Evolutionary conservation across 2,113 vertebrate species (phyloP).

Genomic region (Myrmecophaga tridactyla): DNA sequence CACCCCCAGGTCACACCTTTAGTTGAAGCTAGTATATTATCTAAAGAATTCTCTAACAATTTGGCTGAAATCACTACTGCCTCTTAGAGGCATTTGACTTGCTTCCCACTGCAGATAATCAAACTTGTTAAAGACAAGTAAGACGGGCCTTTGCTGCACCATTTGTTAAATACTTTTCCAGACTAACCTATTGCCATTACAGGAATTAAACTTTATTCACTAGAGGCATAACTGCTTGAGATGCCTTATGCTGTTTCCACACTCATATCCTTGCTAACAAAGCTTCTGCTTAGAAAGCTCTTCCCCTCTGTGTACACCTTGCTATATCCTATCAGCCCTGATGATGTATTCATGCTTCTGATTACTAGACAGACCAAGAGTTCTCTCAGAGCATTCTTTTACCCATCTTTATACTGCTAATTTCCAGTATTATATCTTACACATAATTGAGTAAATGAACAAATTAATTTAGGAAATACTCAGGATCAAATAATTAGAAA

Average conservation of each 20-base stretch:
- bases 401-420: not conserved
- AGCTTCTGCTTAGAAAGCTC: not conserved
- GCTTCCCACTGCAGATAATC: not conserved
- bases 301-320: not conserved
- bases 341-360: not conserved
- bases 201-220: not conserved
- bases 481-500: constrained; percentile 13
- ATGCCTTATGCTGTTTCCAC: not conserved
- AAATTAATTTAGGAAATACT: constrained; percentile 13
- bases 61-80: not conserved
- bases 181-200: not conserved
- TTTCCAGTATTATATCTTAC: not conserved
- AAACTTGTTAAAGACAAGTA: not conserved
- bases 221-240: not conserved
- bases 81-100: not conserved
- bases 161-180: not conserved
- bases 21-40: not conserved
- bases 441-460: not conserved
- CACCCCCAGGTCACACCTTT: not conserved
- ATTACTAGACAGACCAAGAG: not conserved
- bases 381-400: not conserved
- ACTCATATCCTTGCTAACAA: not conserved
- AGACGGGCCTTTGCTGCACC: not conserved
- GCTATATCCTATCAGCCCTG: not conserved
- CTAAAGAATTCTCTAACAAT: not conserved